Evolutionary conservation across 2,113 vertebrate species (phyloP).

Genomic region (Paramormyrops kingsleyae): DNA sequence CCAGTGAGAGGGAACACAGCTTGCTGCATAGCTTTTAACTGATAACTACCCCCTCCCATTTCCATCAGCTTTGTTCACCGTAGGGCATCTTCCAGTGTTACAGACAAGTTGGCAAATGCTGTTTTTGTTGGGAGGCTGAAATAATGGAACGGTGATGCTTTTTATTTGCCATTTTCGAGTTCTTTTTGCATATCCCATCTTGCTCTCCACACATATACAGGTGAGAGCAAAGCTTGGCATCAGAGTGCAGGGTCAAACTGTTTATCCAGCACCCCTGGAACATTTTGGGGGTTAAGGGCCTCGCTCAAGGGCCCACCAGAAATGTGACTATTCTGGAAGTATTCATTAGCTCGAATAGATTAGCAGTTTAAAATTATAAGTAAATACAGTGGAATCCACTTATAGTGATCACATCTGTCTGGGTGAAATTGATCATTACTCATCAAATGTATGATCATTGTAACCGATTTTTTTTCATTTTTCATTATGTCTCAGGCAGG

Average conservation of each 20-base stretch:
- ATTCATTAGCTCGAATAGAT: background rate
- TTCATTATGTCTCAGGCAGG: no score
- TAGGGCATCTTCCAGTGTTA: background rate
- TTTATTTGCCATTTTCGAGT: background rate
- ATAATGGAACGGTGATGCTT: background rate
- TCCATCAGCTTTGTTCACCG: background rate
- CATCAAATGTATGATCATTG: no score
- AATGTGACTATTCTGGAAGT: background rate
- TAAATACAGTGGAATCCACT: no score
- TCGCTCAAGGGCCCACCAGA: background rate
- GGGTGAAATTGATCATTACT: no score
- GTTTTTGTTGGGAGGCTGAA: background rate
- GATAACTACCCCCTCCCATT: background rate
- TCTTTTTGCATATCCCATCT: background rate
- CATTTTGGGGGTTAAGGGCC: background rate
- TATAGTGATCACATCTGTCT: no score
- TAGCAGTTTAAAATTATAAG: background rate
- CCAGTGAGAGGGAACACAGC: background rate
- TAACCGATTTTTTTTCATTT: no score
- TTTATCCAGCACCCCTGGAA: background rate
- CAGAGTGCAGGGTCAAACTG: background rate
- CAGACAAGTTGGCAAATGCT: background rate
- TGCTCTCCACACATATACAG: background rate
- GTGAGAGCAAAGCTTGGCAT: background rate
- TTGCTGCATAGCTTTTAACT: background rate